Conservation (phyloP, 2,888 invertebrate species). For the Empis livida region DNA sequence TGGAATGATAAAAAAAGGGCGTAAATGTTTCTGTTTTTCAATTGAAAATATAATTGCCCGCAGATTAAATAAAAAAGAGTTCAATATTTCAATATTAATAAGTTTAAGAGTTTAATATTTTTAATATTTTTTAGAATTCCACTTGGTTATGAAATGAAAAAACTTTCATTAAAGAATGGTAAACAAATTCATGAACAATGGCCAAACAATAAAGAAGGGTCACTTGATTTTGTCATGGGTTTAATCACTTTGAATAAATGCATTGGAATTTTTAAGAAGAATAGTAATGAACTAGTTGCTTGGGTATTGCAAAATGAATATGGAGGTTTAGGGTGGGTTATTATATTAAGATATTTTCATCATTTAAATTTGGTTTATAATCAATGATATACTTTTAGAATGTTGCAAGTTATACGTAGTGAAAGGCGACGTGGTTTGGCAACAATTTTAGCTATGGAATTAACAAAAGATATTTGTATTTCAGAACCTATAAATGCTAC, state of each 20-base stretch:
- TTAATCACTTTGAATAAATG: constrained; percentile 20
- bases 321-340: constrained; percentile 23
- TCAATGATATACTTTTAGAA: constrained; percentile 12
- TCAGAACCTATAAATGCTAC: constrained; percentile 17
- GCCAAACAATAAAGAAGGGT: constrained; percentile 26
- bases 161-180: constrained; percentile 17
- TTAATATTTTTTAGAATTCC: constrained; percentile 12
- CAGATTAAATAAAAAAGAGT: neutral
- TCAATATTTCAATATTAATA: neutral
- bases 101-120: neutral
- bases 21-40: constrained; percentile 19
- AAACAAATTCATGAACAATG: constrained; percentile 19
- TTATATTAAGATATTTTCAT: neutral
- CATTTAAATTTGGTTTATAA: neutral
- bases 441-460: constrained; percentile 17
- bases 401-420: constrained; percentile 23
- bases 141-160: constrained; percentile 18
- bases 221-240: constrained; percentile 20
- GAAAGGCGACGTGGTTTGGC: constrained; percentile 25
- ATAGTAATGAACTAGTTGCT: constrained; percentile 19
- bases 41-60: neutral
- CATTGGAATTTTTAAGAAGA: constrained; percentile 19
- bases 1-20: constrained; percentile 14
- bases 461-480: constrained; percentile 21
- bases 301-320: constrained; percentile 32